phyloP scores from a whole-genome alignment of 1,140 invertebrate species.

The Drosophila nikananu region DNA sequence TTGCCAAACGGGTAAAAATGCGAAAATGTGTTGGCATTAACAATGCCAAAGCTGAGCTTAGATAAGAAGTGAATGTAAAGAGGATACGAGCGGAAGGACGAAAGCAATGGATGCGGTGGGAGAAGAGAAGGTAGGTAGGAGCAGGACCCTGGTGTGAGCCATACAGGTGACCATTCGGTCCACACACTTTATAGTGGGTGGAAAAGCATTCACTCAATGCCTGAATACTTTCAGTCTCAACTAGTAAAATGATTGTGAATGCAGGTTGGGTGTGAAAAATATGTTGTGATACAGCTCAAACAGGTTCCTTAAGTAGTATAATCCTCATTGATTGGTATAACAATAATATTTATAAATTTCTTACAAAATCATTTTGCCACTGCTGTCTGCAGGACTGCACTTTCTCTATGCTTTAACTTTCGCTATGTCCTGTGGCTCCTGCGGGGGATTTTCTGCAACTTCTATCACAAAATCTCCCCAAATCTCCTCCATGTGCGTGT shows the following conservation, averaged over 20 bases:
- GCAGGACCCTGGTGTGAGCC: no score
- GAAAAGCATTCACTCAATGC: constrained; percentile 12
- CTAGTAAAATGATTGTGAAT: not conserved
- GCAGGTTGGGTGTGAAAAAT: no score
- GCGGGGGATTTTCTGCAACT: constrained; percentile 6
- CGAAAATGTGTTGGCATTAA: constrained; percentile 73
- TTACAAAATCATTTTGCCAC: not conserved
- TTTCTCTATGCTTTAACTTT: not conserved
- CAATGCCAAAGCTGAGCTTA: constrained; percentile 52
- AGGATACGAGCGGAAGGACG: constrained; percentile 15
- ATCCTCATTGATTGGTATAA: not conserved
- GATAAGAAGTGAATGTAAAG: constrained; percentile 41
- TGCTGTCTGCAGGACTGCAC: not conserved
- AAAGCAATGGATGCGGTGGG: not conserved
- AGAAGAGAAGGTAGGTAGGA: no score
- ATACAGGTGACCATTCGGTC: constrained; percentile 19
- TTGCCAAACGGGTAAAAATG: constrained; percentile 66
- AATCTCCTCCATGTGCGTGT: not conserved
- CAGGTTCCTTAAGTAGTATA: not conserved
- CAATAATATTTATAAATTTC: no score
- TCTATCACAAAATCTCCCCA: not conserved
- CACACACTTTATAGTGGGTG: not conserved
- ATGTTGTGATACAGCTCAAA: not conserved
- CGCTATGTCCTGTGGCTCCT: not conserved
- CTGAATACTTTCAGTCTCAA: not conserved